Evolutionary conservation across 1,140 invertebrate genomes (phyloP), one percentile per base, ranked within the genome.

Genomic region (Camponotus floridanus): DNA sequence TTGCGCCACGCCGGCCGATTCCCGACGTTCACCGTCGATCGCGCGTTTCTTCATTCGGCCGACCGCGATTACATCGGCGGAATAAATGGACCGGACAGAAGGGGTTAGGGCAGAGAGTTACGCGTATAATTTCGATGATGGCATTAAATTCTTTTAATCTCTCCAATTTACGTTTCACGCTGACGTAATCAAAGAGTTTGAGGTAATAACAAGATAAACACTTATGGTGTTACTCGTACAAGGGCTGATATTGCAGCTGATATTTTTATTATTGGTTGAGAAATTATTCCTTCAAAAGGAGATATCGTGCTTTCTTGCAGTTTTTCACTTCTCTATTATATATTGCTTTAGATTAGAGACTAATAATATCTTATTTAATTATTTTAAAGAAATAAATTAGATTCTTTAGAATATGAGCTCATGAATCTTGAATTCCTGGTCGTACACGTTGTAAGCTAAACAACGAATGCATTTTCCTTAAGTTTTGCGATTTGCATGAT

Each of bases 41-140:
- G 76, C 85, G 70, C 87, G 79, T 74, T 61, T 88, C 80, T 59
- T 88, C 76, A 88, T 51, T 61, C 55, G 51, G 15, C 18, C 51
- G 68, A 45, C 55, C 68, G 68, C 68, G 79, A 73, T 83, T 73
- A 83, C 55, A 45, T 45, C 39, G 68, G 36, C 48, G n/a, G 21
- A 36, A 6, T 57, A 71, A 80, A 71, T 80, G 36, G 78, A 80
- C 68, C 78, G 21, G 65, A 42, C 21, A 9, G 48, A 48, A 80
- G 57, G 48, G 78, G 48, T 71, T 59, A 31, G 15, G 55, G 67
- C 26, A 26, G 51, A 81, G 79, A 39, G 42, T 59, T 59, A 33
- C 67, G 36, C 39, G 79, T 73, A 59, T 73, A 59, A 73, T 73
- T 81, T 81, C 39, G 67, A 81, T 33, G 51, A 81, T 36, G 65